These are phyloP conservation scores for Liolophura sinensis DNA, from an alignment of 1,140 invertebrate species.

Conservation along the genomic window DNA sequence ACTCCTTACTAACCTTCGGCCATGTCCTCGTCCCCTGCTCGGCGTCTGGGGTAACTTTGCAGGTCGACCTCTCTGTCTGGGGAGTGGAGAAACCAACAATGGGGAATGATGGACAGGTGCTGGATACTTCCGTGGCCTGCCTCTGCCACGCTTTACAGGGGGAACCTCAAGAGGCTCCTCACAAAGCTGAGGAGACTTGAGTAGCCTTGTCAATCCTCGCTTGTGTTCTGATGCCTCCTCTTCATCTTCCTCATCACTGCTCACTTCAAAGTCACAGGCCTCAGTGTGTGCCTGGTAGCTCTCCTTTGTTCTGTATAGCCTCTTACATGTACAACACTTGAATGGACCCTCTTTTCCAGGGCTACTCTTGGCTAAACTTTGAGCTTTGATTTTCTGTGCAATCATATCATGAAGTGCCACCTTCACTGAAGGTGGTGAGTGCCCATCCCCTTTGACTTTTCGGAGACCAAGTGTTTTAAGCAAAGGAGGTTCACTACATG, in stretches of 20 bases:
- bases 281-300: conserved; percentile 82
- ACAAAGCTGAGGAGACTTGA: neutral
- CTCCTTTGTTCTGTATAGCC: conserved; percentile 83
- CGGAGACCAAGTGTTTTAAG: too few relatives aligned
- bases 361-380: conserved; percentile 47
- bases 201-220: too few relatives aligned
- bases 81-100: neutral
- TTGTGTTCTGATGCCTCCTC: conserved; percentile 20
- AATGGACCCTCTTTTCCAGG: conserved; percentile 68
- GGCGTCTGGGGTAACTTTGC: conserved; percentile 4
- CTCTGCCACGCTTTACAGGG: conserved; percentile 8
- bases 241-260: conserved; percentile 55
- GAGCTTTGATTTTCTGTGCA: conserved; percentile 49
- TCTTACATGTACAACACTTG: conserved; percentile 83
- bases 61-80: conserved; percentile 13
- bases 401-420: conserved; percentile 44
- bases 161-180: neutral
- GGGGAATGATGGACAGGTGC: neutral
- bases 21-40: neutral
- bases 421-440: too few relatives aligned
- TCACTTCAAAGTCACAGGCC: conserved; percentile 67
- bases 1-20: neutral
- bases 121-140: conserved; percentile 14
- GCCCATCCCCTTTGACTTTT: too few relatives aligned
- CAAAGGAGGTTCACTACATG: neutral